Conservation (phyloP, 2,113 vertebrate genomes). For the Parus major region DNA sequence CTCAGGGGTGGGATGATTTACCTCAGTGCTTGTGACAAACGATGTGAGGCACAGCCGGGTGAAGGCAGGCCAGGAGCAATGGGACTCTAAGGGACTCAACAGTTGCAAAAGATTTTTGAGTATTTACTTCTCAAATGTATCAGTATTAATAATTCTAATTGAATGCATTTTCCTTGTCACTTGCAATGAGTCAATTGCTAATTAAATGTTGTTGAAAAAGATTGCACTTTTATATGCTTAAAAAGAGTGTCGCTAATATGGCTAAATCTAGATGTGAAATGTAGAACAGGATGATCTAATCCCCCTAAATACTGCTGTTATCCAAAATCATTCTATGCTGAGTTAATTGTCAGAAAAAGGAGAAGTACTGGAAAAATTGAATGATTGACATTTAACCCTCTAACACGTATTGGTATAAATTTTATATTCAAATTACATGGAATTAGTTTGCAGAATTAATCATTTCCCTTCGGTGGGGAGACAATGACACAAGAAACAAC, state of each 20-base stretch:
- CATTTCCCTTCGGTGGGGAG: background rate
- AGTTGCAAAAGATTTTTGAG: background rate
- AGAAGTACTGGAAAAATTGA: background rate
- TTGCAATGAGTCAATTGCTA: constrained; percentile 9
- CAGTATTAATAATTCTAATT: constrained; percentile 50
- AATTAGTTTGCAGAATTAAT: background rate
- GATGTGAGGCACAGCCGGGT: background rate
- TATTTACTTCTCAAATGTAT: constrained; percentile 33
- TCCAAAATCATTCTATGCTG: background rate
- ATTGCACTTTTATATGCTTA: constrained; percentile 28
- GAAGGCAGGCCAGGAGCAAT: background rate
- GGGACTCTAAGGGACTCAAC: background rate
- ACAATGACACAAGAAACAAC: background rate
- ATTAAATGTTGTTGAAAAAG: constrained; percentile 40
- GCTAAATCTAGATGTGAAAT: constrained; percentile 27
- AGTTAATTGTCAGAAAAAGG: background rate
- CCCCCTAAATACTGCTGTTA: background rate
- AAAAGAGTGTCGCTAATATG: background rate
- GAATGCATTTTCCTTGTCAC: constrained; percentile 38
- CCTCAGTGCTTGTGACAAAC: background rate
- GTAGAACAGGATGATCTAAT: background rate
- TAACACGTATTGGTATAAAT: background rate
- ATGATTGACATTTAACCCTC: background rate
- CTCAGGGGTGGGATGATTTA: background rate
- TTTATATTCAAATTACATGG: background rate